Evolutionary conservation across 1,140 invertebrate genomes (phyloP).

Genomic region (Artemia franciscana): DNA sequence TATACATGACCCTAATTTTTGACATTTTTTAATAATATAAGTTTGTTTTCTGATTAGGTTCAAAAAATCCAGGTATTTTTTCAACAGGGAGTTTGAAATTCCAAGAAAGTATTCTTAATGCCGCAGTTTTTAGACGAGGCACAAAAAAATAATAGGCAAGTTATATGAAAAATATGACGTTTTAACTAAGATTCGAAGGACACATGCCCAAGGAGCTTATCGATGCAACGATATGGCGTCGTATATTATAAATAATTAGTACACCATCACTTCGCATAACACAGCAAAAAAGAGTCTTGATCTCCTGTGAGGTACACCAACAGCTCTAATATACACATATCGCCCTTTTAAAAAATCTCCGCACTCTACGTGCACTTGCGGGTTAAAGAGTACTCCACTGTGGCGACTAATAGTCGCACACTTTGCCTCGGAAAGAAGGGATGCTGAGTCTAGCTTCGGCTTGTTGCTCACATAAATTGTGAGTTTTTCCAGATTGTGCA

Average conservation of each 20-base stretch:
- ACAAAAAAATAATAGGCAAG: no score
- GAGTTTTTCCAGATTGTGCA: constrained; percentile 27
- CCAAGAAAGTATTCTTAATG: no score
- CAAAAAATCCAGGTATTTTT: no score
- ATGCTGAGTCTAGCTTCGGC: constrained; percentile 16
- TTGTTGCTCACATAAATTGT: constrained; percentile 28
- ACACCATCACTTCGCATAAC: constrained; percentile 31
- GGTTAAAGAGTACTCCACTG: constrained; percentile 27
- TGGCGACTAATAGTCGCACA: constrained; percentile 26
- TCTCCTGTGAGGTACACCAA: constrained; percentile 27
- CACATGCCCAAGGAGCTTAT: no score
- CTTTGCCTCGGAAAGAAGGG: constrained; percentile 19
- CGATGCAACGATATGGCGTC: no score
- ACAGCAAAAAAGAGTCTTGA: constrained; percentile 27
- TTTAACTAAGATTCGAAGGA: no score
- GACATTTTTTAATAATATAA: no score
- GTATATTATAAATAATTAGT: constrained; percentile 14
- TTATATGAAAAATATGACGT: no score
- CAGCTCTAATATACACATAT: constrained; percentile 29
- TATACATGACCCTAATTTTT: no score
- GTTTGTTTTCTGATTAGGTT: no score
- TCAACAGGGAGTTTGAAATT: no score
- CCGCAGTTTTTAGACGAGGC: no score
- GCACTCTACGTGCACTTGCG: constrained; percentile 26
- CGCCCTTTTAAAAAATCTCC: constrained; percentile 22